Evolutionary conservation across 2,113 vertebrate genomes (phyloP).

Genomic region (Lepisosteus oculatus): DNA sequence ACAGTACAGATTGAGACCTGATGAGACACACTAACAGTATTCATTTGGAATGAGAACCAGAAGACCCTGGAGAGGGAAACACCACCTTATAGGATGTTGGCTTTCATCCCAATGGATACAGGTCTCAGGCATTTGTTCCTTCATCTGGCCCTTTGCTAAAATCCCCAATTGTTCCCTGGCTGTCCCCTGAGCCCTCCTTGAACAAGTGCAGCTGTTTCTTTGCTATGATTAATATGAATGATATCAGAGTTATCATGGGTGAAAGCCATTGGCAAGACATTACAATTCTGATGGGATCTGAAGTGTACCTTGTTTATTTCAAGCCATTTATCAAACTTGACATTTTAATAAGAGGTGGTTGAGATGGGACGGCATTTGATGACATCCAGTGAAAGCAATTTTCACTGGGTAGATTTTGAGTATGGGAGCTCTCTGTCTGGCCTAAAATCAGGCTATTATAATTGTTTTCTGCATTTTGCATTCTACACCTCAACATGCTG

Average conservation of each 20-base stretch:
- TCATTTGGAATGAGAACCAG: too few relatives aligned
- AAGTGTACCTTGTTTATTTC: slow-evolving; percentile 7
- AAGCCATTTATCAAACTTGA: slow-evolving; percentile 11
- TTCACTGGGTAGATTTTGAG: not conserved
- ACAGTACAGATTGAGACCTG: too few relatives aligned
- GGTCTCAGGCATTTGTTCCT: too few relatives aligned
- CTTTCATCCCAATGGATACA: too few relatives aligned
- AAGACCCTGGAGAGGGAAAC: too few relatives aligned
- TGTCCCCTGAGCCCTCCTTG: not conserved
- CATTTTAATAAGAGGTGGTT: slow-evolving; percentile 12
- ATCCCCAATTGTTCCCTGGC: too few relatives aligned
- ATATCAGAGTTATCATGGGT: slow-evolving; percentile 5
- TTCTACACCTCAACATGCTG: not conserved
- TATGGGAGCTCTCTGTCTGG: not conserved
- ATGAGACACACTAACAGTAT: too few relatives aligned
- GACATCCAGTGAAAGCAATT: slow-evolving; percentile 9
- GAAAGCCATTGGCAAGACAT: slow-evolving; percentile 6
- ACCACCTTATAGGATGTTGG: too few relatives aligned
- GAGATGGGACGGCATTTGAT: slow-evolving; percentile 7
- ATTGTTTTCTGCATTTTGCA: slow-evolving; percentile 1
- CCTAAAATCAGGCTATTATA: not conserved
- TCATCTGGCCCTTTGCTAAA: too few relatives aligned
- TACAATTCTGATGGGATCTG: slow-evolving; percentile 1
- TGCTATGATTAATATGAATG: slow-evolving; percentile 9
- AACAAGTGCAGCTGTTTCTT: not conserved